phyloP scores from a whole-genome alignment of 2,888 invertebrate genomes.

The Incurvaria masculella region DNA sequence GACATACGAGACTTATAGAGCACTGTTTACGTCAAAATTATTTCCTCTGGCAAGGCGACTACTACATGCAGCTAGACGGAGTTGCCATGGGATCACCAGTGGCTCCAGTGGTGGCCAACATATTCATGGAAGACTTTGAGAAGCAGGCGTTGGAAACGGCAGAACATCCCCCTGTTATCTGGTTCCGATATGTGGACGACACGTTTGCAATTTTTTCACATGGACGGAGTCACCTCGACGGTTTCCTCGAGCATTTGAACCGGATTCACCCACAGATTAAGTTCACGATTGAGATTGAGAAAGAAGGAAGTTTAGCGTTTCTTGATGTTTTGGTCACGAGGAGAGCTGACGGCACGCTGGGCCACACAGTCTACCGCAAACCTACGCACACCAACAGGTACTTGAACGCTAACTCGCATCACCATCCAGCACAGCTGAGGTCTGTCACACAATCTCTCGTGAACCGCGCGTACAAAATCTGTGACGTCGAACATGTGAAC shows the following conservation, averaged over 20 bases:
- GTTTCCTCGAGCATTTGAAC: conserved; percentile 12
- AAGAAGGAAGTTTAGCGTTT: conserved; percentile 1
- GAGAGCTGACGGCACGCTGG: conserved; percentile 9
- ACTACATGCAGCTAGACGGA: background rate
- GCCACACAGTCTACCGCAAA: conserved; percentile 14
- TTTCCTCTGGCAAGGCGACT: too few species aligned
- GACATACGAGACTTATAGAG: too few species aligned
- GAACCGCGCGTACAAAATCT: background rate
- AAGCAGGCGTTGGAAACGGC: background rate
- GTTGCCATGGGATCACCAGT: background rate
- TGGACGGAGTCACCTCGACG: background rate
- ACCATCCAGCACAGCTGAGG: conserved; percentile 1
- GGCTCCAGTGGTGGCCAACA: background rate
- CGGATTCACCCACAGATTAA: conserved; percentile 7
- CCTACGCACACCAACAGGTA: conserved; percentile 12
- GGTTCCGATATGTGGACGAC: background rate
- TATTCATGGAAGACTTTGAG: background rate
- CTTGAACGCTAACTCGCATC: conserved; percentile 6
- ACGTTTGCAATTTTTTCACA: background rate
- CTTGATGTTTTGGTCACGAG: conserved; percentile 11
- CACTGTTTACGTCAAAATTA: too few species aligned
- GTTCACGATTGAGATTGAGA: conserved; percentile 17
- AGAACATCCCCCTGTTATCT: background rate
- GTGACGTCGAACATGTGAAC: background rate
- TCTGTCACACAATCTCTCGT: background rate